Percentiles rank a stretch among this genome's conserved stretches.
These are phyloP conservation scores for Parasteatoda lunata DNA, from an alignment of 2,888 invertebrate genomes.

Conservation along the genomic window DNA sequence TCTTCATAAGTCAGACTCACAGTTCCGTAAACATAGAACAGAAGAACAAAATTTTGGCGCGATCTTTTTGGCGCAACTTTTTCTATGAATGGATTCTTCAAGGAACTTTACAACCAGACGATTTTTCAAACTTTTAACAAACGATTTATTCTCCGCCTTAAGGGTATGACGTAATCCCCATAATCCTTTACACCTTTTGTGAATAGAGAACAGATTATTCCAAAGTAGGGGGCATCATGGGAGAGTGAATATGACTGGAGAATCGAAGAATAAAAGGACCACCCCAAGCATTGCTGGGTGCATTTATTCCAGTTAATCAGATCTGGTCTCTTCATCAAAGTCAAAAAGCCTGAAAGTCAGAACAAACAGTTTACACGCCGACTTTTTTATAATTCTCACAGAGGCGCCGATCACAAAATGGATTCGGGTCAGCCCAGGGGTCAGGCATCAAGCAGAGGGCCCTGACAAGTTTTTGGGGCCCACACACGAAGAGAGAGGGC, in stretches of 20 bases:
- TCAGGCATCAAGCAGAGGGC: constrained; percentile 33
- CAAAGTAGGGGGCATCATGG: constrained; percentile 41
- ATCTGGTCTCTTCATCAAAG: constrained; percentile 49
- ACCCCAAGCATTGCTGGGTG: constrained; percentile 14
- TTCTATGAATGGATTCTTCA: background rate
- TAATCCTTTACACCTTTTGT: constrained; percentile 19
- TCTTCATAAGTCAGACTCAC: background rate
- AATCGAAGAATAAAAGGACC: constrained; percentile 33
- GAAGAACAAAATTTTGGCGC: background rate
- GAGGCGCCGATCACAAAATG: constrained; percentile 38
- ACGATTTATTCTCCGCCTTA: background rate
- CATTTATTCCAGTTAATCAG: constrained; percentile 58
- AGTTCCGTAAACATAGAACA: background rate
- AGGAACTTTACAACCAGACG: too few species aligned
- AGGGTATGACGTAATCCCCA: background rate
- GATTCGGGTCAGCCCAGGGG: constrained; percentile 34
- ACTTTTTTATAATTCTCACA: constrained; percentile 50
- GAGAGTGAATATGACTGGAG: constrained; percentile 26
- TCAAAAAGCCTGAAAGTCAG: constrained; percentile 60
- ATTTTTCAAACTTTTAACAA: too few species aligned
- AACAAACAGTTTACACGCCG: constrained; percentile 64
- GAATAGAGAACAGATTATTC: constrained; percentile 27
- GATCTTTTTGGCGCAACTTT: background rate
- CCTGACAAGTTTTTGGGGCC: constrained; percentile 37
- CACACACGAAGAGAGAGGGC: constrained; percentile 59